These are phyloP conservation scores for Drosophila pallidifrons DNA, from an alignment of 1,140 invertebrate species.

Conservation along the genomic window DNA sequence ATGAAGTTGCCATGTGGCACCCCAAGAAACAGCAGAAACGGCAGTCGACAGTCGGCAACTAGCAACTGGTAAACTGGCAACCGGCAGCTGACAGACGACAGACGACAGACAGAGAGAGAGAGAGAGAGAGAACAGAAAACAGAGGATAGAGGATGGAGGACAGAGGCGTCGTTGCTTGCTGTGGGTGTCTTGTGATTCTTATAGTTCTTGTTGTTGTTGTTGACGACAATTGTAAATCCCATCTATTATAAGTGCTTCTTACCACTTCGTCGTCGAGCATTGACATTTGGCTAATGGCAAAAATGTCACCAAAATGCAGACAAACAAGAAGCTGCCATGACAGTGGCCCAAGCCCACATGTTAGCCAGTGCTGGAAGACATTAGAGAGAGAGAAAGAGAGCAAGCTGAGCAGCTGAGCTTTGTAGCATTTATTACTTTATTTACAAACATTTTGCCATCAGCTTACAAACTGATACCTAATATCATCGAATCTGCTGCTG, in stretches of 20 bases:
- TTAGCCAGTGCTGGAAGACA: slow-evolving; percentile 1
- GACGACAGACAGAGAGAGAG: slow-evolving; percentile 1
- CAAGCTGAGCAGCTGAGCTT: not conserved
- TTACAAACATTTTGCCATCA: slow-evolving; percentile 26
- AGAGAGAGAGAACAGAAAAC: too few relatives aligned
- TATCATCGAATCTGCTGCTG: not conserved
- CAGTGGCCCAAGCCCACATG: slow-evolving; percentile 18
- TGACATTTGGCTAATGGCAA: slow-evolving; percentile 83
- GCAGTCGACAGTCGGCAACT: slow-evolving; percentile 63
- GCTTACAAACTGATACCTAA: slow-evolving; percentile 21
- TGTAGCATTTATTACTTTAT: slow-evolving; percentile 40
- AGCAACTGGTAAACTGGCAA: slow-evolving; percentile 49
- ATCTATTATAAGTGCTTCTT: slow-evolving; percentile 80
- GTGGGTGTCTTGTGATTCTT: slow-evolving; percentile 34
- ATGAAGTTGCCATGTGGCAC: slow-evolving; percentile 30
- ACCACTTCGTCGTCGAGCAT: slow-evolving; percentile 75
- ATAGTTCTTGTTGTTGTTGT: slow-evolving; percentile 43
- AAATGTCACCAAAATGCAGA: slow-evolving; percentile 80
- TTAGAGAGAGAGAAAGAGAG: not conserved
- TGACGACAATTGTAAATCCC: slow-evolving; percentile 67
- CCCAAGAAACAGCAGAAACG: slow-evolving; percentile 41
- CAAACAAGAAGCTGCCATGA: slow-evolving; percentile 64
- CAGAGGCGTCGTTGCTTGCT: not conserved
- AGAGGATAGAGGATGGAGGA: too few relatives aligned
- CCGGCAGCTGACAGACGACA: slow-evolving; percentile 64